Evolutionary conservation across 2,888 invertebrate genomes (phyloP).

Genomic region (Hemaris fuciformis): DNA sequence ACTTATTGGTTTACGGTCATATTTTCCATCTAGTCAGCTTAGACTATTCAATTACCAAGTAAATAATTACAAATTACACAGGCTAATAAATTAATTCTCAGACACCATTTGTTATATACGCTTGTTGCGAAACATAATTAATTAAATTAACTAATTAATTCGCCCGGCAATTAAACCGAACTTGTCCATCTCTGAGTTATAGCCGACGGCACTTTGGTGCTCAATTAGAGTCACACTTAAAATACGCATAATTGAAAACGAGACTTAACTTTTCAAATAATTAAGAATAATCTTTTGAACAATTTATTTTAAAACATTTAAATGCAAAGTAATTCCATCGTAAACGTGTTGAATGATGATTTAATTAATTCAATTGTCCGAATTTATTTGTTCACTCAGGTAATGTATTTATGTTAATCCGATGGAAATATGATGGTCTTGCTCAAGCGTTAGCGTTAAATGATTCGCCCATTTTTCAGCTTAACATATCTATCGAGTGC

Average conservation of each 20-base stretch:
- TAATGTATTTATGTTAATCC: constrained; percentile 3
- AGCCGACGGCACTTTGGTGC: constrained; percentile 36
- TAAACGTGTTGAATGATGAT: not conserved
- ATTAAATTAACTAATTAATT: constrained; percentile 30
- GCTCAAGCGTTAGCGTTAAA: constrained; percentile 5
- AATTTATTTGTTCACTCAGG: constrained; percentile 5
- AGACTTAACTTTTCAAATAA: constrained; percentile 50
- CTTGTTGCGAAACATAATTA: constrained; percentile 5
- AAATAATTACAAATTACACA: not conserved
- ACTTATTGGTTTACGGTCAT: not conserved
- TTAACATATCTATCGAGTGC: constrained; percentile 5
- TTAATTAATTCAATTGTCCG: constrained; percentile 4
- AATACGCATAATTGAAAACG: constrained; percentile 55
- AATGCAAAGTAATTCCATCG: constrained; percentile 19
- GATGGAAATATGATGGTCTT: constrained; percentile 4
- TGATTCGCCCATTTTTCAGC: constrained; percentile 7
- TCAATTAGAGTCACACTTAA: constrained; percentile 58
- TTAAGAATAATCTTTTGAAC: constrained; percentile 29
- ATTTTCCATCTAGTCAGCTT: not conserved
- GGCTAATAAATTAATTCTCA: not conserved
- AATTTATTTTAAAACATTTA: constrained; percentile 29
- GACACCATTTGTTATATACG: not conserved
- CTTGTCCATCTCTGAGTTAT: constrained; percentile 14
- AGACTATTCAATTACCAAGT: not conserved
- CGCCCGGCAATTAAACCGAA: constrained; percentile 19